Conservation (phyloP, 1,140 invertebrate genomes). For the Reticulitermes speratus region DNA sequence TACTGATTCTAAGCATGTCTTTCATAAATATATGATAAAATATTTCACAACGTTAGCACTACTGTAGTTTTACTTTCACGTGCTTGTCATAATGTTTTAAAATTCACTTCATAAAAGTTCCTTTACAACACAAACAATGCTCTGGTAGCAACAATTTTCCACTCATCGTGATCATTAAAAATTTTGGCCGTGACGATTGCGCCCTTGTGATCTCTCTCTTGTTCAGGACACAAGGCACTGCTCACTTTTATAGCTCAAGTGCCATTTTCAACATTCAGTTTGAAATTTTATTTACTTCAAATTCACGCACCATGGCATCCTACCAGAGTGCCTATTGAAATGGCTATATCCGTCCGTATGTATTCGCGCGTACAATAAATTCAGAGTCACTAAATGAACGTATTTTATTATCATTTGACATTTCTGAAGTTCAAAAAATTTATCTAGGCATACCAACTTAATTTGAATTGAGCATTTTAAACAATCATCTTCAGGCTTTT, state of each 20-base stretch:
- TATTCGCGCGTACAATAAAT: too few species aligned
- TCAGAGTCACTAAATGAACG: too few species aligned
- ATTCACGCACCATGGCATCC: too few species aligned
- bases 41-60: not conserved
- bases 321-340: too few species aligned
- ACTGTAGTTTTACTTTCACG: not conserved
- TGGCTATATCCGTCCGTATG: too few species aligned
- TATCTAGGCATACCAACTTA: too few species aligned
- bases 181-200: conserved; percentile 14
- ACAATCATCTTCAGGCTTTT: too few species aligned
- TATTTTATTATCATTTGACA: too few species aligned
- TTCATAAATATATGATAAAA: not conserved
- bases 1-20: not conserved
- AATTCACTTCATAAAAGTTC: not conserved
- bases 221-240: not conserved
- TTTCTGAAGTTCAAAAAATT: too few species aligned
- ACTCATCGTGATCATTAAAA: not conserved
- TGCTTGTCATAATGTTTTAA: not conserved
- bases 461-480: too few species aligned
- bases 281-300: too few species aligned
- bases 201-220: not conserved
- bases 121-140: not conserved
- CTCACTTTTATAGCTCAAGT: not conserved
- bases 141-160: not conserved
- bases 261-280: not conserved